Conservation (phyloP, 1,140 invertebrate genomes). For the Nasonia longicornis region DNA sequence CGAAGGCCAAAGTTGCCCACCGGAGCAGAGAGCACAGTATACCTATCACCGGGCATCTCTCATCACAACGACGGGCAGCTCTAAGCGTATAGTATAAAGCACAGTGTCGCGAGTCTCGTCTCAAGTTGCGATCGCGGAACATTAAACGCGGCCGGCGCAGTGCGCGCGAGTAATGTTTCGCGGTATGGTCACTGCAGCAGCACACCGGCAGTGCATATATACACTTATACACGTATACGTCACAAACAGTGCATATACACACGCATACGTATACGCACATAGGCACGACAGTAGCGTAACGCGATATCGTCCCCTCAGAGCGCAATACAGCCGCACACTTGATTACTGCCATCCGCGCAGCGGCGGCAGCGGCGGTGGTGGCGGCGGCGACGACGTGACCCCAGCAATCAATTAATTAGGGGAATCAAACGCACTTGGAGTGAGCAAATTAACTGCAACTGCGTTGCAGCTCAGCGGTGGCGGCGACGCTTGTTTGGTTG, state of each 20-base stretch:
- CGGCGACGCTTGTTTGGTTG: constrained; percentile 15
- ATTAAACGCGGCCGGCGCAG: constrained; percentile 46
- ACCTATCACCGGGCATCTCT: no score
- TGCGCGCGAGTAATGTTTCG: constrained; percentile 26
- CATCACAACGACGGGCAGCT: neutral
- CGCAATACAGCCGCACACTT: constrained; percentile 53
- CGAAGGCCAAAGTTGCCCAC: no score
- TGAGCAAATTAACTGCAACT: constrained; percentile 70
- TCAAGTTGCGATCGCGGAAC: constrained; percentile 47
- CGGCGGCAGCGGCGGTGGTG: constrained; percentile 44
- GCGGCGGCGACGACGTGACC: constrained; percentile 55
- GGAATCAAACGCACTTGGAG: constrained; percentile 70
- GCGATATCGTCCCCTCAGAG: constrained; percentile 48
- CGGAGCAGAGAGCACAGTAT: neutral
- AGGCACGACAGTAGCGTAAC: constrained; percentile 40
- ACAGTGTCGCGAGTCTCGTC: constrained; percentile 31
- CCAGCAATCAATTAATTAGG: constrained; percentile 70
- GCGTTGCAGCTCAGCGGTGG: neutral
- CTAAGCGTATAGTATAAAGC: neutral
- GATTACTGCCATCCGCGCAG: constrained; percentile 65
- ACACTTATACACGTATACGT: constrained; percentile 43
- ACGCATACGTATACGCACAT: neutral
- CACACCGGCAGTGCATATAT: constrained; percentile 20
- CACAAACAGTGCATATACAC: neutral
- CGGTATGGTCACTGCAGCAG: neutral